These are phyloP conservation scores for Cochlearius cochlearius DNA, from an alignment of 2,113 vertebrate genomes.

Conservation along the genomic window DNA sequence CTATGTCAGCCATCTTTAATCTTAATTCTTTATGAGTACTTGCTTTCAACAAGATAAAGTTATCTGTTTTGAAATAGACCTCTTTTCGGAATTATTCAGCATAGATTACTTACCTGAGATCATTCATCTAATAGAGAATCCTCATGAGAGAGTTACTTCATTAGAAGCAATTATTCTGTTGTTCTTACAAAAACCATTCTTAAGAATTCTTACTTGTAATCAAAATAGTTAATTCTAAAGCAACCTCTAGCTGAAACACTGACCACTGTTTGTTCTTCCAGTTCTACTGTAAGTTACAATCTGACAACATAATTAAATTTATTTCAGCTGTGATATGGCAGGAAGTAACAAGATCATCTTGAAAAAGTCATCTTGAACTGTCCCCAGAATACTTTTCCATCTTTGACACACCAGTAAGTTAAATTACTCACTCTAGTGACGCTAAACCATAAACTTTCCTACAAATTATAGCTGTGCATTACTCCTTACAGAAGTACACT, in stretches of 20 bases:
- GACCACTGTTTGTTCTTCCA: neutral
- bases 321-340: neutral
- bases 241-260: neutral
- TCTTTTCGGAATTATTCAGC: neutral
- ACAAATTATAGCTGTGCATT: neutral
- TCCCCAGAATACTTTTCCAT: neutral
- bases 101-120: neutral
- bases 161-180: neutral
- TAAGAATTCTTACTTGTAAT: neutral
- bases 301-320: neutral
- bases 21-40: neutral
- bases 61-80: neutral
- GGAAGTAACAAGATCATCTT: neutral
- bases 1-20: neutral
- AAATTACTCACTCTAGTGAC: neutral
- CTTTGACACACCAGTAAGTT: neutral
- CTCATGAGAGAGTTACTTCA: neutral
- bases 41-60: neutral
- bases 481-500: neutral
- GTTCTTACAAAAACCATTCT: neutral
- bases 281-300: neutral
- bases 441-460: neutral
- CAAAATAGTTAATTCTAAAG: neutral
- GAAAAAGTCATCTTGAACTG: neutral
- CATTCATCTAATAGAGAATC: neutral